phyloP scores from a whole-genome alignment of 2,797 vertebrate genomes.

The Alectoris magna region DNA sequence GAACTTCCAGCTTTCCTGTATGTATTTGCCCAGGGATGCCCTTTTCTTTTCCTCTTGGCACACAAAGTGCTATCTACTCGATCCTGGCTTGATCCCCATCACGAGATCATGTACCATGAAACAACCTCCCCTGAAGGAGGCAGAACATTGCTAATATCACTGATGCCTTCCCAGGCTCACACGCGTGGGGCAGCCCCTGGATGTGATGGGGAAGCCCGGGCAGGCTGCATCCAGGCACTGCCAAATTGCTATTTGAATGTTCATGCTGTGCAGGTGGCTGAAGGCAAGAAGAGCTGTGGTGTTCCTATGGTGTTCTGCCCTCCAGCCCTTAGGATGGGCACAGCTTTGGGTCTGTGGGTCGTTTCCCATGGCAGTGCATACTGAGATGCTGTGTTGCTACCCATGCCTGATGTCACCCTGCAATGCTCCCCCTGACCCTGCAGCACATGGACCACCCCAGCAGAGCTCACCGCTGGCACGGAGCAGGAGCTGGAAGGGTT shows the following conservation, averaged over 20 bases:
- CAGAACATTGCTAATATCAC: background rate
- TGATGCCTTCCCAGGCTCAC: background rate
- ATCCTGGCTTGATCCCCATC: too few species aligned
- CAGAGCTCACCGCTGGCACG: accelerated
- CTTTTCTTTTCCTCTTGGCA: background rate
- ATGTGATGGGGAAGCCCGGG: background rate
- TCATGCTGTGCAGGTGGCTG: background rate
- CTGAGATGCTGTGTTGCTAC: accelerated
- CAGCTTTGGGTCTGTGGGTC: background rate
- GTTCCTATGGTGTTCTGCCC: accelerated
- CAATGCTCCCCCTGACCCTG: background rate
- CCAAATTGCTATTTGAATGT: background rate
- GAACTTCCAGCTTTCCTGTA: background rate
- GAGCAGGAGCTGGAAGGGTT: too few species aligned
- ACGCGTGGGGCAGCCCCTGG: background rate
- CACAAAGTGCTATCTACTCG: background rate
- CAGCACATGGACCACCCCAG: background rate
- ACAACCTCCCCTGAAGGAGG: too few species aligned
- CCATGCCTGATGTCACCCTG: background rate
- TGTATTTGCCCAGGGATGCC: background rate
- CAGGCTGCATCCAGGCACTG: background rate
- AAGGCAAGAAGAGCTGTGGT: background rate
- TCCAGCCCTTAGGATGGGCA: background rate
- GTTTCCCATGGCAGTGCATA: background rate
- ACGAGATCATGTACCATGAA: background rate